Evolutionary conservation across 1,140 invertebrate genomes (phyloP).

Genomic region (Drosophila littoralis): DNA sequence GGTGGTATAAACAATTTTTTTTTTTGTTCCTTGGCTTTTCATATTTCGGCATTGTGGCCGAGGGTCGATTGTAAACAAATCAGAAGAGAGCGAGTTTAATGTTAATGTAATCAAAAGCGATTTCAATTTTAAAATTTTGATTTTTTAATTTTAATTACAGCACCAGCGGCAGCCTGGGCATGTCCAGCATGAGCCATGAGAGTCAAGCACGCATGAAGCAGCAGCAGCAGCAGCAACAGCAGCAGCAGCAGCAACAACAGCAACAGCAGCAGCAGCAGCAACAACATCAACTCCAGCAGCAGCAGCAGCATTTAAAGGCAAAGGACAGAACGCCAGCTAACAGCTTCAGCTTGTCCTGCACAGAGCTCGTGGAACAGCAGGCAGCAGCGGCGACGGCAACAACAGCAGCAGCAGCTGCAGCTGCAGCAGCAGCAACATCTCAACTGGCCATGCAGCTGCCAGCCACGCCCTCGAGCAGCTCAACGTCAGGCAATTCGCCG

Average conservation of each 20-base stretch:
- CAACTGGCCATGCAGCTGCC: conserved; percentile 55
- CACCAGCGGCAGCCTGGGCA: conserved; percentile 64
- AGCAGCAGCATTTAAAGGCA: conserved; percentile 61
- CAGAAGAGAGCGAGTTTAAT: conserved; percentile 34
- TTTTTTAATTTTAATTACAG: conserved; percentile 49
- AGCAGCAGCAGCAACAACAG: conserved; percentile 61
- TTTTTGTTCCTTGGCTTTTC: conserved; percentile 48
- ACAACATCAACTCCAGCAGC: conserved; percentile 42
- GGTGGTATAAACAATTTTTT: conserved; percentile 64
- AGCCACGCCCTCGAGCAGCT: conserved; percentile 67
- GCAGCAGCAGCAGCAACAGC: conserved; percentile 68
- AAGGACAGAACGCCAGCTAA: conserved; percentile 48
- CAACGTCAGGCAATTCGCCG: conserved; percentile 73
- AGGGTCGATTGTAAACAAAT: conserved; percentile 68
- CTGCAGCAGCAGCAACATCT: conserved; percentile 44
- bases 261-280: conserved; percentile 64
- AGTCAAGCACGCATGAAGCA: conserved; percentile 81
- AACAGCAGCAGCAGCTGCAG: conserved; percentile 23
- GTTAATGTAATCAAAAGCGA: conserved; percentile 58
- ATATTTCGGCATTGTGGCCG: conserved; percentile 56
- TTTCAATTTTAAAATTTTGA: conserved; percentile 12
- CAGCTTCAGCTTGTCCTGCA: conserved; percentile 55
- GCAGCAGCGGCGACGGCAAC: conserved; percentile 27
- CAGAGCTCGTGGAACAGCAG: conserved; percentile 63
- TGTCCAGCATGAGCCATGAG: conserved; percentile 82